Conservation (phyloP, 2,888 invertebrate species). For the Limnephilus rhombicus region DNA sequence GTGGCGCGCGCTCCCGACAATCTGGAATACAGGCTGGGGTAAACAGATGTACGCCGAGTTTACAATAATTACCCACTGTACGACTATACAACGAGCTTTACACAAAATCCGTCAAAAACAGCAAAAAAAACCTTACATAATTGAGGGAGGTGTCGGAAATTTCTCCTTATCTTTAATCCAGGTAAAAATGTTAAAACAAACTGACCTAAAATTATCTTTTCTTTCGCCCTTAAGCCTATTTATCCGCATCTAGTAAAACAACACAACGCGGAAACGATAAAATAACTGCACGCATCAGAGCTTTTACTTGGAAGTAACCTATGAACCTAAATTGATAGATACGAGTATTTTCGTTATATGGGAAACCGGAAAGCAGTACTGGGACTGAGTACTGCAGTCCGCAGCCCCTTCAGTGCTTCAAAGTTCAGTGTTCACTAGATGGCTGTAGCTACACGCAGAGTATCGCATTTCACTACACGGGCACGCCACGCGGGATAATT, state of each 20-base stretch:
- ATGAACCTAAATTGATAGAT: background rate
- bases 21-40: slow-evolving; percentile 41
- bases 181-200: background rate
- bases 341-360: background rate
- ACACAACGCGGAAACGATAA: background rate
- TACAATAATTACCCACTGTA: background rate
- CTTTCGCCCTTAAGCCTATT: background rate
- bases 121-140: background rate
- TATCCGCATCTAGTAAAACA: background rate
- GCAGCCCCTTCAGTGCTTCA: background rate
- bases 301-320: background rate
- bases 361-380: background rate
- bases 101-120: too few relatives aligned
- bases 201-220: background rate
- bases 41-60: slow-evolving; percentile 31
- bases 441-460: background rate
- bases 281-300: background rate
- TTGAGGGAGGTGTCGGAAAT: background rate
- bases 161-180: background rate
- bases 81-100: too few relatives aligned
- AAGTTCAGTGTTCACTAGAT: background rate
- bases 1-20: slow-evolving; percentile 43
- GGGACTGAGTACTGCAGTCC: background rate
- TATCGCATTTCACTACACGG: slow-evolving; percentile 24
- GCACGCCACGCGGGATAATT: slow-evolving; percentile 30